Evolutionary conservation across 1,140 invertebrate genomes (phyloP), one percentile per base, ranked within the genome.

Genomic region (Drosophila malerkotliana): DNA sequence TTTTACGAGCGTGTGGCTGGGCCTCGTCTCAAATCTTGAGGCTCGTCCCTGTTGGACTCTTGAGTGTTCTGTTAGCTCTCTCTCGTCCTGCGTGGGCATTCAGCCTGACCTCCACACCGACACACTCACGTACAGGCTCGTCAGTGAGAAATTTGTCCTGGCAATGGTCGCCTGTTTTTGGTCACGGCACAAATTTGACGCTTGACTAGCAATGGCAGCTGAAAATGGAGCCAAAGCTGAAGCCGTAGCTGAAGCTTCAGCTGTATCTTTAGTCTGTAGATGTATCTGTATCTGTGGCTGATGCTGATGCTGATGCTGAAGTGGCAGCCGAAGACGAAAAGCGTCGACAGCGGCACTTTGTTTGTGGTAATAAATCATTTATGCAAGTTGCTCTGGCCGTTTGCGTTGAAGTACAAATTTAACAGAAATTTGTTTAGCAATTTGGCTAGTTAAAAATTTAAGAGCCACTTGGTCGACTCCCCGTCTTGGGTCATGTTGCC

Each of bases 341-440:
- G 45, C 69, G 59, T 64, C 63, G 45, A 51, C 74, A 32, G 18
- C 44, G 34, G 32, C 63, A 62, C 66, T 74, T 77, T 81, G 69
- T 78, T 87, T 82, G 71, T 63, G 83, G 83, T 79, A 76, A 87
- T 87, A 87, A 87, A 87, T 87, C 83, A 87, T 87, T 87, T 87
- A 87, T 87, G 82, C 83, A 85, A 85, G 83, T 85, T 78, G 82
- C 71, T 71, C 62, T 76, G 69, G 59, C 78, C 67, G 72, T 85
- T 85, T 82, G 83, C 52, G 57, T 75, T 67, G 64, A 82, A 78
- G 79, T 84, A 84, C 79, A 79, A 83, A 84, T 76, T 67, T 78
- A 72, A 84, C 44, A 28, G 28, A 79, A 83, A 87, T 85, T 85
- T 87, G 83, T 75, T 88, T 88, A 81, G 79, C 83, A 82, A 87